Evolutionary conservation across 2,797 vertebrate species (phyloP).

Genomic region (Nannoperca australis): DNA sequence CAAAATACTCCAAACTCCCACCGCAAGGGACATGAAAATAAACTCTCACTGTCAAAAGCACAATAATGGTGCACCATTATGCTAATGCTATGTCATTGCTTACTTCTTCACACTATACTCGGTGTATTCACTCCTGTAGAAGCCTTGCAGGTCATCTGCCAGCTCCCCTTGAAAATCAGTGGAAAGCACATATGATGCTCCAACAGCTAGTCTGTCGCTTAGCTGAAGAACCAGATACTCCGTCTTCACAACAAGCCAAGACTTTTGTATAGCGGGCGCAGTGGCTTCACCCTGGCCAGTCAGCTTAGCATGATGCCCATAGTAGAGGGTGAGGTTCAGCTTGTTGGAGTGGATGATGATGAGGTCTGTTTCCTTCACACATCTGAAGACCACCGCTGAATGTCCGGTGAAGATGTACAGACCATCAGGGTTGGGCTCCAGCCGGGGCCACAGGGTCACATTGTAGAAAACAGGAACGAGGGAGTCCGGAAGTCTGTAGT

Average conservation of each 20-base stretch:
- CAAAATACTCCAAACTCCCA: background rate
- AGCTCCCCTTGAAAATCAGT: conserved; percentile 88
- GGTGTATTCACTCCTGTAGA: conserved; percentile 93
- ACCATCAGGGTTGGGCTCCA: conserved; percentile 59
- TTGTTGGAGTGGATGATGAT: conserved; percentile 92
- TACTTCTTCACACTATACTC: conserved; percentile 82
- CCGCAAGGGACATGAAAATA: background rate
- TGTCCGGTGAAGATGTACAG: conserved; percentile 74
- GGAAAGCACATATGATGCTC: conserved; percentile 80
- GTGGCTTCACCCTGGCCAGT: accelerated
- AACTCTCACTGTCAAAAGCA: background rate
- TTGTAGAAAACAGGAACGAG: conserved; percentile 69
- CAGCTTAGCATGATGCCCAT: conserved; percentile 56
- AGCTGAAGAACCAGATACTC: conserved; percentile 91
- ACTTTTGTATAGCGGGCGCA: conserved; percentile 40
- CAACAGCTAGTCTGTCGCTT: conserved; percentile 14
- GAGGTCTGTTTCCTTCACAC: conserved; percentile 73
- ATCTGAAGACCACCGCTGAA: conserved; percentile 66
- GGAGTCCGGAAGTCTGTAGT: conserved; percentile 75
- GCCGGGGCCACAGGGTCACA: conserved; percentile 74
- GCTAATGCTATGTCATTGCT: conserved; percentile 42
- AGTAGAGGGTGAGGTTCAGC: conserved; percentile 85
- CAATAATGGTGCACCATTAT: background rate
- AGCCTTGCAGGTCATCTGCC: conserved; percentile 90
- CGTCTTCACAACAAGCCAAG: conserved; percentile 83